Evolutionary conservation across 2,888 invertebrate species (phyloP).

Genomic region (Drosophila testacea): DNA sequence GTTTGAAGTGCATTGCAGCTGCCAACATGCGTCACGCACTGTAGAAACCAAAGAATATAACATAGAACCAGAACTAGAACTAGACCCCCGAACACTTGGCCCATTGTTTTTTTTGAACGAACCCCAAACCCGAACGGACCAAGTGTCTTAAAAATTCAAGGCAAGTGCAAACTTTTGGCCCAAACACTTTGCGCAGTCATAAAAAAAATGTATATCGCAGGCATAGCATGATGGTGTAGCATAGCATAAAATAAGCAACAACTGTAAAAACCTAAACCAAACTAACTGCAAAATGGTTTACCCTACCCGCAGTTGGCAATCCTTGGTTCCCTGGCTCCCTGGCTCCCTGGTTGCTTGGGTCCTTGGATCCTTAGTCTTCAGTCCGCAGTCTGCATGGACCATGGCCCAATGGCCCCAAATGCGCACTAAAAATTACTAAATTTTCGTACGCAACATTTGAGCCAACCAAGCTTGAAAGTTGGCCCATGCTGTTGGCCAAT

Average conservation of each 20-base stretch:
- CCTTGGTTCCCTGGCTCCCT: constrained; percentile 7
- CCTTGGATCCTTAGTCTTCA: constrained; percentile 3
- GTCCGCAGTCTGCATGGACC: constrained; percentile 9
- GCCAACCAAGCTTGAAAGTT: constrained; percentile 47
- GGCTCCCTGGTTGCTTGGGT: neutral
- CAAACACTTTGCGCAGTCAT: constrained; percentile 73
- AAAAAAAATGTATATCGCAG: constrained; percentile 67
- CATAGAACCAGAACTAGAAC: constrained; percentile 2
- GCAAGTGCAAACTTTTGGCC: constrained; percentile 63
- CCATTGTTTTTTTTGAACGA: constrained; percentile 52
- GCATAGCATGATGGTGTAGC: constrained; percentile 9
- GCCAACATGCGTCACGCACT: constrained; percentile 69
- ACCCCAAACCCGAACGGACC: neutral
- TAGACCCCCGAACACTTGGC: constrained; percentile 22
- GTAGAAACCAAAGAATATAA: constrained; percentile 28
- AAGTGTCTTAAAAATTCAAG: constrained; percentile 54
- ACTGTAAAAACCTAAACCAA: constrained; percentile 62
- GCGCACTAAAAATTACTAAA: constrained; percentile 67
- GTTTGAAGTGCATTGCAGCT: constrained; percentile 68
- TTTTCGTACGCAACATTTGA: constrained; percentile 66
- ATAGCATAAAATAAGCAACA: constrained; percentile 66
- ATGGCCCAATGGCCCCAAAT: constrained; percentile 52
- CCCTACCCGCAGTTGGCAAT: constrained; percentile 9
- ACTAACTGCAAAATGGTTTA: constrained; percentile 76
- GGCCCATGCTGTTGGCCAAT: constrained; percentile 56